Conservation (phyloP, 2,797 vertebrate genomes). For the Crax fasciolata region DNA sequence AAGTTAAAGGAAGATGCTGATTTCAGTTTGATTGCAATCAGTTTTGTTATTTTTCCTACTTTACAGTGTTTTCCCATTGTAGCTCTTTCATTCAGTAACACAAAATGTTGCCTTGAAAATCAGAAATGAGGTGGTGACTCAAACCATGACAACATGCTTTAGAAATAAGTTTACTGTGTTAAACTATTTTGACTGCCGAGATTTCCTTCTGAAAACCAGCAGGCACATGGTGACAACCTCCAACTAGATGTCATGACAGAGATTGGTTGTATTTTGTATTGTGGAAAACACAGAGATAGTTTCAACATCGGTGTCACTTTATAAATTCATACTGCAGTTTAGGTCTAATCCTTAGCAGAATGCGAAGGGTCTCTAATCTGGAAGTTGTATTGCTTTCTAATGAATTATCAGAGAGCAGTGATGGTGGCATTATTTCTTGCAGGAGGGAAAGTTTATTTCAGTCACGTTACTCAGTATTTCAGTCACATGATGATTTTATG, state of each 20-base stretch:
- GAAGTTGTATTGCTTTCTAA: neutral
- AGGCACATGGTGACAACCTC: neutral
- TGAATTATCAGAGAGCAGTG: neutral
- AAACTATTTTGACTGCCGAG: neutral
- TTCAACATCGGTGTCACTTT: neutral
- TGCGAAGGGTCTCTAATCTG: neutral
- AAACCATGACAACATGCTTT: neutral
- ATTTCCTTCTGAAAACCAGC: neutral
- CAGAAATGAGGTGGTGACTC: neutral
- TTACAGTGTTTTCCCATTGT: fast-evolving
- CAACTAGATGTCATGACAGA: neutral
- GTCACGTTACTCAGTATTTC: neutral
- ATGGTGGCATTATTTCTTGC: neutral
- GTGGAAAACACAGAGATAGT: neutral
- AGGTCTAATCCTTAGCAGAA: neutral
- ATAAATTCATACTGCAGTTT: neutral
- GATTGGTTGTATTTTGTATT: neutral
- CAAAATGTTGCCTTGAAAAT: neutral
- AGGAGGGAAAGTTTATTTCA: neutral
- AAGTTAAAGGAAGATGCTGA: neutral
- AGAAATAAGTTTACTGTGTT: neutral
- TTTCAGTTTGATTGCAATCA: neutral
- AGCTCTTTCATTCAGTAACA: neutral
- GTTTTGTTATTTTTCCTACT: neutral
- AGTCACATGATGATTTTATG: neutral